phyloP scores from a whole-genome alignment of 2,888 invertebrate species.

The Erannis defoliaria region DNA sequence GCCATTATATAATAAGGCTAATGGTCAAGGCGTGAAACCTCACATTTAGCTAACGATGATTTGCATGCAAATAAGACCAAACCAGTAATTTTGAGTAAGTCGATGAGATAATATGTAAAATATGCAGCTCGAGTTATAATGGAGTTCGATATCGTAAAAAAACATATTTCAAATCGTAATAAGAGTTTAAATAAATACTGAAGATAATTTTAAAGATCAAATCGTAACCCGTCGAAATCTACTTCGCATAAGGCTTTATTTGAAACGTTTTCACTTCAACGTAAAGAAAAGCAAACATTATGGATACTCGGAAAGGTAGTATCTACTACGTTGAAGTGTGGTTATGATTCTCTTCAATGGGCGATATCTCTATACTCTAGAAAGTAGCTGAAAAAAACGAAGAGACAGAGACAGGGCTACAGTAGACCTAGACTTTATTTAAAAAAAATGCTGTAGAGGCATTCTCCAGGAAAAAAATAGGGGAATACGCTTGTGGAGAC shows the following conservation, averaged over 20 bases:
- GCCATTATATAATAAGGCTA: constrained; percentile 30
- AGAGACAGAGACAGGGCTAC: too few species aligned
- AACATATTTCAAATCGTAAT: not conserved
- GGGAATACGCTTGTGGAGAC: too few species aligned
- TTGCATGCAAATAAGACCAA: constrained; percentile 29
- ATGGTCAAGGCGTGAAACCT: constrained; percentile 34
- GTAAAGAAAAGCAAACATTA: not conserved
- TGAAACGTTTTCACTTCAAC: not conserved
- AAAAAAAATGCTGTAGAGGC: too few species aligned
- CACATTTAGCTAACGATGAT: constrained; percentile 24
- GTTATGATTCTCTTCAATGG: too few species aligned
- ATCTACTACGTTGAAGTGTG: too few species aligned
- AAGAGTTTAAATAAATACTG: not conserved
- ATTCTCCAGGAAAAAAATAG: too few species aligned
- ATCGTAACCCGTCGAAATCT: not conserved
- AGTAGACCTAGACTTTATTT: too few species aligned
- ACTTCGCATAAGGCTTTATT: not conserved
- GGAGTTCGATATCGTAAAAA: constrained; percentile 1
- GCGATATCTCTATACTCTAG: too few species aligned
- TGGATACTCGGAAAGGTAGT: too few species aligned
- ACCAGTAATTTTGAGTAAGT: constrained; percentile 24
- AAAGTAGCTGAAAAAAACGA: too few species aligned
- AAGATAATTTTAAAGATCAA: not conserved
- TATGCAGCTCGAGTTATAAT: not conserved
- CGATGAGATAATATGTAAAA: constrained; percentile 12